Base-by-base conservation (phyloP, 2,113 vertebrate species). In the Polyodon spathula region DNA sequence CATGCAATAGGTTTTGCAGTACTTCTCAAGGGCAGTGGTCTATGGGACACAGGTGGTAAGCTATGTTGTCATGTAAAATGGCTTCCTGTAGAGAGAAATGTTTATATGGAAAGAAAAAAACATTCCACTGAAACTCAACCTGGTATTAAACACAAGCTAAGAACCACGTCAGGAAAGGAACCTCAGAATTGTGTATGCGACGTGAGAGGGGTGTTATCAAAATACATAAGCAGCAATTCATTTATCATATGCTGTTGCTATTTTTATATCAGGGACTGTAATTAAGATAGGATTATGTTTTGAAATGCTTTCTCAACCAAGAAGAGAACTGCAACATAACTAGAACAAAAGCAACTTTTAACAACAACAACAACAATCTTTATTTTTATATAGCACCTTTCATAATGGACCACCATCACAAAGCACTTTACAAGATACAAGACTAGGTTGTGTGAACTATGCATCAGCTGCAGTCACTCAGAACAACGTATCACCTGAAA, bases 131-230 rank as follows among this genome's bases (percentile, higher is more conserved):
- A 46, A 54, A 10, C 40, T 43, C 27, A 48, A 68, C 67, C 68
- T 40, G 54, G 66, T 62, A 68, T 42, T 63, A 72, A 67, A 69
- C 73, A 61, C 63, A 65, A 27, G 71, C 66, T 62, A 76, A 72
- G 78, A 81, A 66, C 61, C n/a, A 43, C 70, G 68, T 77, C 80
- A 80, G 84, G 82, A 88, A 84, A 85, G 76, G 81, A 86, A 72
- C 58, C 71, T 64, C 73, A 81, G 74, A 66, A 70, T 51, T 58
- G 75, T 76, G 76, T 71, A 76, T 67, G 68, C 60, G 80, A 78
- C n/a, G n/a, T n/a, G n/a, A n/a, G n/a, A 77, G 81, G 82, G 73
- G 64, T 53, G 75, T 76, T 82, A 76, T 73, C 77, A 76, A 58
- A 71, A 65, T n/a, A 53, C 54, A 73, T 50, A 27, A 48, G 58